Evolutionary conservation across 2,797 vertebrate genomes (phyloP).

Genomic region (Sebastiscus tertius): DNA sequence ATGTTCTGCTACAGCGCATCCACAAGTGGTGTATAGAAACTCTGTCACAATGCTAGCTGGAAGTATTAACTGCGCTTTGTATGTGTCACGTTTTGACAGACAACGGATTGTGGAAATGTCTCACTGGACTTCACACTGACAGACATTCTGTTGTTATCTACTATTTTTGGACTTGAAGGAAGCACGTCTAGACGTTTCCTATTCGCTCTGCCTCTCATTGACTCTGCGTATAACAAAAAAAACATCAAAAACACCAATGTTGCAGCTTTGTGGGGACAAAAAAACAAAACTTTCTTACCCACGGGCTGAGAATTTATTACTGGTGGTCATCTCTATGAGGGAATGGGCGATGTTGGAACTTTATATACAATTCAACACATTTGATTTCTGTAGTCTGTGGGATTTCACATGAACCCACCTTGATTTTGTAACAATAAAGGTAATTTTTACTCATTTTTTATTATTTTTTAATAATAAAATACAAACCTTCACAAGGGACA

Average conservation of each 20-base stretch:
- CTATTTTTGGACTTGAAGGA: not conserved
- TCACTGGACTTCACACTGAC: not conserved
- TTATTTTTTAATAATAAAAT: not conserved
- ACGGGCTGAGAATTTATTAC: not conserved
- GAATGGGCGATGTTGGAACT: not conserved
- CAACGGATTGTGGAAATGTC: not conserved
- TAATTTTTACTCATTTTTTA: not conserved
- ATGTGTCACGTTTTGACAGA: not conserved
- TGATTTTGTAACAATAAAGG: not conserved
- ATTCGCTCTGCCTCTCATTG: not conserved
- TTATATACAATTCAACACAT: not conserved
- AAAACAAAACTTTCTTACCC: not conserved
- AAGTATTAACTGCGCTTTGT: constrained; percentile 1
- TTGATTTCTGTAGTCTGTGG: not conserved
- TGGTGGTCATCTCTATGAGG: not conserved
- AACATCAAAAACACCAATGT: not conserved
- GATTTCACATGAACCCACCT: not conserved
- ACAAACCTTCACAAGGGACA: not conserved
- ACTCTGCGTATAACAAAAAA: not conserved
- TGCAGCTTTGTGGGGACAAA: not conserved
- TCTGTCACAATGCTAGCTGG: not conserved
- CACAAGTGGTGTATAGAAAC: constrained; percentile 37
- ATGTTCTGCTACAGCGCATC: constrained; percentile 29
- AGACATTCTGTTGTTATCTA: not conserved
- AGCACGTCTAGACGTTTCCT: not conserved